A percentile compares a stretch with the other conserved stretches of the same genome.
phyloP scores from a whole-genome alignment of 92 coral and sea anemone species.

The Zoanthus solanderi region DNA sequence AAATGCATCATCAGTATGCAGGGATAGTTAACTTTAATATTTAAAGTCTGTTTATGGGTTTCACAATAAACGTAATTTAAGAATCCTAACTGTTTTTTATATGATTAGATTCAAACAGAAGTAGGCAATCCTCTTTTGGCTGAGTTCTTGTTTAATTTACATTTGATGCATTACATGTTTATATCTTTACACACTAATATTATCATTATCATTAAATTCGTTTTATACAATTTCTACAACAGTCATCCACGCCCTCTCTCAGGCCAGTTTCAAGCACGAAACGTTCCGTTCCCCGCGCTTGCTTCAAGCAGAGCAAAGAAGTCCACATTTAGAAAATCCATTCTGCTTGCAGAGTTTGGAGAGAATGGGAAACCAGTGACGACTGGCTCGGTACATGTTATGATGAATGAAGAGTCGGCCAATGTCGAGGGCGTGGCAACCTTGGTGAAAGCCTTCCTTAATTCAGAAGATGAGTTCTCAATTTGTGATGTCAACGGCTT shows the following conservation, averaged over 20 bases:
- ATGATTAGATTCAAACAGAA: background rate
- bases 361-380: conserved; percentile 20
- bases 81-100: conserved; percentile 9
- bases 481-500: conserved; percentile 35
- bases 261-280: conserved; percentile 14
- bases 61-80: background rate
- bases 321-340: conserved; percentile 10
- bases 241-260: conserved; percentile 23
- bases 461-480: conserved; percentile 20
- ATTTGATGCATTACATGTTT: conserved; percentile 5
- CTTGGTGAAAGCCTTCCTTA: conserved; percentile 21
- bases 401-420: conserved; percentile 23
- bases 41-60: background rate
- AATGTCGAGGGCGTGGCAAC: conserved; percentile 18
- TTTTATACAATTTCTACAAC: background rate
- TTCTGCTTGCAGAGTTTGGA: conserved; percentile 12
- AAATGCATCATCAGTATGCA: conserved; percentile 10
- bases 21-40: background rate
- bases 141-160: background rate
- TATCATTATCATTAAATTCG: background rate
- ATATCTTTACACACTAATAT: background rate
- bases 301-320: conserved; percentile 20
- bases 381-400: conserved; percentile 23
- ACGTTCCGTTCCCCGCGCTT: background rate
- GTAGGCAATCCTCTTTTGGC: background rate